Conservation (phyloP, 1,140 invertebrate species). For the Conus betulinus region DNA sequence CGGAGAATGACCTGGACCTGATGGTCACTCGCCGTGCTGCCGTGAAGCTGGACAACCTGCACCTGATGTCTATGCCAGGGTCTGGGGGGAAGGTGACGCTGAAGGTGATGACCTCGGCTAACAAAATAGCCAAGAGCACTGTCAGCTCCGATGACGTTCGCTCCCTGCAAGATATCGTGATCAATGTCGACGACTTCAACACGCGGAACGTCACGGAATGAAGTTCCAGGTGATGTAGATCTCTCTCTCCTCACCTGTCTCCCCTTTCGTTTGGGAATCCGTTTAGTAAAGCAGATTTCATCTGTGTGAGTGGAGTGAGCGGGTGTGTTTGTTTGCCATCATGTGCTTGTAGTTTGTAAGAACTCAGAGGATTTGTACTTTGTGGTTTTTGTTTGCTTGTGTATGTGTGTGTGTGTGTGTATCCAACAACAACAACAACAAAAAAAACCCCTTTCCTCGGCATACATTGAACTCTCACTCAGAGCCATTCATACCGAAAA, state of each 20-base stretch:
- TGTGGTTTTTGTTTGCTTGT: neutral
- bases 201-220: slow-evolving; percentile 40
- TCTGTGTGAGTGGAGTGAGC: no score
- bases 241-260: no score
- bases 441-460: no score
- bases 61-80: slow-evolving; percentile 57
- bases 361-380: no score
- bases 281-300: no score
- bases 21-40: slow-evolving; percentile 60
- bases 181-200: slow-evolving; percentile 28
- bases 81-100: slow-evolving; percentile 47
- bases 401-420: neutral
- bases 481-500: no score
- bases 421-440: no score
- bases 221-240: slow-evolving; percentile 31
- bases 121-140: slow-evolving; percentile 25
- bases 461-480: no score
- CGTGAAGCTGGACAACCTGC: slow-evolving; percentile 55
- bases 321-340: no score
- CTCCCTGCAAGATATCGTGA: slow-evolving; percentile 38
- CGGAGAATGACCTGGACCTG: slow-evolving; percentile 42
- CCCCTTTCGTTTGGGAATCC: no score
- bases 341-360: no score
- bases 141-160: neutral
- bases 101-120: slow-evolving; percentile 57